Evolutionary conservation across 2,113 vertebrate species (phyloP).

Genomic region (Alectura lathami): DNA sequence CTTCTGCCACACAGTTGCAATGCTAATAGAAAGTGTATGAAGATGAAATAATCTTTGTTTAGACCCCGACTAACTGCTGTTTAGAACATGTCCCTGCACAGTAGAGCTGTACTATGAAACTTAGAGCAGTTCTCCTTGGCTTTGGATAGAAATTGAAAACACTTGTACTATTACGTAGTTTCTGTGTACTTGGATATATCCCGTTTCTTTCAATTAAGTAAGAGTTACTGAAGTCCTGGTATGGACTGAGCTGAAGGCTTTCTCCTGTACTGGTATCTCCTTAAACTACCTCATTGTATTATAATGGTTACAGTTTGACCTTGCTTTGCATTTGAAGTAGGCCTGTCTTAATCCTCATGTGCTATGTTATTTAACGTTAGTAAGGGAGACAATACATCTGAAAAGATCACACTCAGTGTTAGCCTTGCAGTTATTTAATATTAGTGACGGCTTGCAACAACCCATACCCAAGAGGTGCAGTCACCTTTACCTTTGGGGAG

Average conservation of each 20-base stretch:
- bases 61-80: neutral
- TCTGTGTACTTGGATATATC: neutral
- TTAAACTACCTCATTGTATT: neutral
- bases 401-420: conserved; percentile 24
- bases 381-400: neutral
- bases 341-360: neutral
- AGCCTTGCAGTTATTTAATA: conserved; percentile 2
- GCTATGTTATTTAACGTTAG: conserved; percentile 64
- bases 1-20: neutral
- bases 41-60: neutral
- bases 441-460: conserved; percentile 18
- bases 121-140: neutral
- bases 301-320: neutral
- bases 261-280: neutral
- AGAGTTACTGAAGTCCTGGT: neutral
- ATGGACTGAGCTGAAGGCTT: neutral
- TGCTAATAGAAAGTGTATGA: neutral
- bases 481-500: conserved; percentile 90
- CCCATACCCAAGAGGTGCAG: conserved; percentile 53
- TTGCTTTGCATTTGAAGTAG: neutral
- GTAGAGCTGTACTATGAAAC: neutral
- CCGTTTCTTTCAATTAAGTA: neutral
- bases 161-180: neutral
- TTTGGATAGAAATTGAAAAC: neutral
- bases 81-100: neutral